Conservation (phyloP, 2,113 vertebrate genomes). For the Hiodon tergisus region DNA sequence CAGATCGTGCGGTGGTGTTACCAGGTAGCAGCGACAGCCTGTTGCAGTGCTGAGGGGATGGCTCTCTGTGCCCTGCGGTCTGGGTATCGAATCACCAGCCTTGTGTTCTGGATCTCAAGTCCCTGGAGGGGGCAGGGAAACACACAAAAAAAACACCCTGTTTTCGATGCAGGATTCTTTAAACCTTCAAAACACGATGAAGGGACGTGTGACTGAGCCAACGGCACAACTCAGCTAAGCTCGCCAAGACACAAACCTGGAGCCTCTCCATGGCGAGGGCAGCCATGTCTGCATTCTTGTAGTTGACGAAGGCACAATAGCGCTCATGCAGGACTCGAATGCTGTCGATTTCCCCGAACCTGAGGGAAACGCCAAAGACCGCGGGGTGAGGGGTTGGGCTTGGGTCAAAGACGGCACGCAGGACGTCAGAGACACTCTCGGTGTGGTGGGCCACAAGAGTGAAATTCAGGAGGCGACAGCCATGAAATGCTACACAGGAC, state of each 20-base stretch:
- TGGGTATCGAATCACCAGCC: conserved; percentile 70
- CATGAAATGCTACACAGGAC: conserved; percentile 14
- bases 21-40: conserved; percentile 40
- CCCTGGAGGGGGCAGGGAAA: conserved; percentile 50
- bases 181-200: not conserved
- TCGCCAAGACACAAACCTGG: conserved; percentile 41
- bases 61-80: conserved; percentile 62
- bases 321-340: conserved; percentile 54
- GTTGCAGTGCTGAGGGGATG: conserved; percentile 30
- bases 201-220: too few species aligned
- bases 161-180: too few species aligned
- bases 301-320: conserved; percentile 70
- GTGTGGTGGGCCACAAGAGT: too few species aligned
- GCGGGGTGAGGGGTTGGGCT: not conserved
- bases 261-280: conserved; percentile 60
- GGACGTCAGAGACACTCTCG: too few species aligned
- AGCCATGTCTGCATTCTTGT: conserved; percentile 61
- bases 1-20: conserved; percentile 35
- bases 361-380: conserved; percentile 17
- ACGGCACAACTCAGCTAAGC: not conserved
- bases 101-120: conserved; percentile 66
- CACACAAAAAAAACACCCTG: not conserved
- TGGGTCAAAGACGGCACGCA: not conserved
- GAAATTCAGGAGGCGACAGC: not conserved
- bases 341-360: conserved; percentile 60